Evolutionary conservation across 2,797 vertebrate genomes (phyloP).

Genomic region (Pelochelys cantorii): DNA sequence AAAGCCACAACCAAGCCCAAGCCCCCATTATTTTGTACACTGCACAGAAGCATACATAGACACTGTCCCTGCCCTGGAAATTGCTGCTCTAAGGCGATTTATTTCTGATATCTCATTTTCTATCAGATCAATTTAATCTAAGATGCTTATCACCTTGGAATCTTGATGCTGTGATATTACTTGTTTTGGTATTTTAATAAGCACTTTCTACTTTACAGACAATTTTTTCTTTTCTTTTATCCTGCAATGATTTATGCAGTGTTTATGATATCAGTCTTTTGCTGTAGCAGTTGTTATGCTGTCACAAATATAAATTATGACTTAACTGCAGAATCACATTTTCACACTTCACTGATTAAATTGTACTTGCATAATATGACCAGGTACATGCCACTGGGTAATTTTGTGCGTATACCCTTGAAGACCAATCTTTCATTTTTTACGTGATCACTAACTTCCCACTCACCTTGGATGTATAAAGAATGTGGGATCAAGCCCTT

Average conservation of each 20-base stretch:
- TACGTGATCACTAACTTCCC: not conserved
- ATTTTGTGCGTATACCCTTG: not conserved
- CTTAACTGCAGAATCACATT: not conserved
- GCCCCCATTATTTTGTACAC: not conserved
- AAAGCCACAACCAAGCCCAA: not conserved
- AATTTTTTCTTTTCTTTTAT: slow-evolving; percentile 13
- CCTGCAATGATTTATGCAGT: not conserved
- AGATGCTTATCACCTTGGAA: not conserved
- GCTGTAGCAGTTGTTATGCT: not conserved
- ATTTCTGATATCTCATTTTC: not conserved
- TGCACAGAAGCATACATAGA: not conserved
- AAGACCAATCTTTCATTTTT: not conserved
- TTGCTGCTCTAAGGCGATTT: not conserved
- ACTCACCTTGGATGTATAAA: not conserved
- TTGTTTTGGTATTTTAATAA: slow-evolving; percentile 46
- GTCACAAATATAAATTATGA: not conserved
- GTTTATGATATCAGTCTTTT: slow-evolving; percentile 1
- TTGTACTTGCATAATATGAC: not conserved
- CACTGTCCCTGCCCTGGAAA: not conserved
- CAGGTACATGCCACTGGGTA: not conserved
- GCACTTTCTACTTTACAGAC: not conserved
- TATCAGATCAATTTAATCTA: slow-evolving; percentile 7
- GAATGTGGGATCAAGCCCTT: not conserved
- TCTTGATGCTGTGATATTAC: not conserved
- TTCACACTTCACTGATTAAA: not conserved